Percentiles rank a stretch among this genome's conserved stretches.
Evolutionary conservation across 2,888 invertebrate genomes (phyloP).

Genomic region (Tenthredo amoena): DNA sequence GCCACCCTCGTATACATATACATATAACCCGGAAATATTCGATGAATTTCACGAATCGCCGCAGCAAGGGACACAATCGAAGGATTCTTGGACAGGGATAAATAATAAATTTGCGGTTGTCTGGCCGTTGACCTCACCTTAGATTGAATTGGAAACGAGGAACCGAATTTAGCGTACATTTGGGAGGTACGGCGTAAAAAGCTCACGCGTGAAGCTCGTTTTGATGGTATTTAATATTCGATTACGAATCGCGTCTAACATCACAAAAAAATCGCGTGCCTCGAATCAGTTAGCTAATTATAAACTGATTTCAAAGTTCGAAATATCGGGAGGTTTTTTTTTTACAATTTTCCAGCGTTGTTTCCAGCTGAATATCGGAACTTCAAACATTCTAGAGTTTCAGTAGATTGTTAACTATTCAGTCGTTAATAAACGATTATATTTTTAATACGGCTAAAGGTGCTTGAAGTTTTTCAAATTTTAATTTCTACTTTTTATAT

Average conservation of each 20-base stretch:
- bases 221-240: neutral
- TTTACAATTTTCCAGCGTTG: neutral
- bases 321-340: neutral
- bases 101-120: constrained; percentile 59
- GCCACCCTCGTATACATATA: neutral
- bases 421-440: neutral
- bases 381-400: neutral
- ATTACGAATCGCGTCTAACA: neutral
- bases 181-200: neutral
- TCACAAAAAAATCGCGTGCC: constrained; percentile 13
- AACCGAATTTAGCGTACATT: neutral
- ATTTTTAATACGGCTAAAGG: neutral
- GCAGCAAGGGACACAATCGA: neutral
- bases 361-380: neutral
- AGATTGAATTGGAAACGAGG: neutral
- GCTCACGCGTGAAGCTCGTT: neutral
- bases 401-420: neutral
- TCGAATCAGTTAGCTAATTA: constrained; percentile 14
- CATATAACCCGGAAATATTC: neutral
- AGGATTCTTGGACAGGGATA: constrained; percentile 1
- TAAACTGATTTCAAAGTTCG: neutral
- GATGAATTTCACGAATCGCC: neutral
- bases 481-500: neutral
- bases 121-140: constrained; percentile 64
- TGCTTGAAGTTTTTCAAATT: neutral